A percentile compares a stretch with the other conserved stretches of the same genome.
These are phyloP conservation scores for Eupithecia dodoneata DNA, from an alignment of 2,888 invertebrate genomes.

Conservation along the genomic window DNA sequence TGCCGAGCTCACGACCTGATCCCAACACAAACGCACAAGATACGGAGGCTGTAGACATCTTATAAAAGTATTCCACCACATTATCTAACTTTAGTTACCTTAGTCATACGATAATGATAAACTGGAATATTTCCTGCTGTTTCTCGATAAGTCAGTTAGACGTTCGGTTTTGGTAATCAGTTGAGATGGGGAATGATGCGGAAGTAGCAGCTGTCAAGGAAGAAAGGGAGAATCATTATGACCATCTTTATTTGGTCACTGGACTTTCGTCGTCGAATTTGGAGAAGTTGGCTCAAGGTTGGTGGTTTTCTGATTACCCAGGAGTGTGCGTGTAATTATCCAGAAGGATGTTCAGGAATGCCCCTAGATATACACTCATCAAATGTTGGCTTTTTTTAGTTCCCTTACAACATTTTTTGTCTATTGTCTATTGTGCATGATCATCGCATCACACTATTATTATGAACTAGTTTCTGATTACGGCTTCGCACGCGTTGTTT, in stretches of 20 bases:
- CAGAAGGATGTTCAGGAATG: neutral
- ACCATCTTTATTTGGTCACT: conserved; percentile 74
- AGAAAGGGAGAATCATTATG: conserved; percentile 63
- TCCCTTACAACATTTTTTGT: too few species aligned
- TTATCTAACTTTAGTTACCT: conserved; percentile 19
- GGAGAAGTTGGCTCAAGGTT: conserved; percentile 76
- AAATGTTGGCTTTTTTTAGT: too few species aligned
- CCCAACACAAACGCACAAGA: conserved; percentile 59
- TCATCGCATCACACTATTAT: too few species aligned
- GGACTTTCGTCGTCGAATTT: conserved; percentile 72
- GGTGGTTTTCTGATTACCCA: neutral
- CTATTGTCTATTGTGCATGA: too few species aligned
- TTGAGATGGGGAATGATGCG: conserved; percentile 54
- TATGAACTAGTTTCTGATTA: too few species aligned
- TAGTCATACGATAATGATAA: conserved; percentile 38
- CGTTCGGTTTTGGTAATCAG: conserved; percentile 25
- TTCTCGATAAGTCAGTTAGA: conserved; percentile 26
- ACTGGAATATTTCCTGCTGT: conserved; percentile 16
- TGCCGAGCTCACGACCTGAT: conserved; percentile 51
- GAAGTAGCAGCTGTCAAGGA: conserved; percentile 55
- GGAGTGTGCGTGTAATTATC: neutral
- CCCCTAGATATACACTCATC: neutral
- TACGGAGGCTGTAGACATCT: conserved; percentile 42
- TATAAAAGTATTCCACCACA: conserved; percentile 37
- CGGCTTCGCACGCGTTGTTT: too few species aligned